Evolutionary conservation across 2,797 vertebrate species (phyloP).

Genomic region (Lerista edwardsae): DNA sequence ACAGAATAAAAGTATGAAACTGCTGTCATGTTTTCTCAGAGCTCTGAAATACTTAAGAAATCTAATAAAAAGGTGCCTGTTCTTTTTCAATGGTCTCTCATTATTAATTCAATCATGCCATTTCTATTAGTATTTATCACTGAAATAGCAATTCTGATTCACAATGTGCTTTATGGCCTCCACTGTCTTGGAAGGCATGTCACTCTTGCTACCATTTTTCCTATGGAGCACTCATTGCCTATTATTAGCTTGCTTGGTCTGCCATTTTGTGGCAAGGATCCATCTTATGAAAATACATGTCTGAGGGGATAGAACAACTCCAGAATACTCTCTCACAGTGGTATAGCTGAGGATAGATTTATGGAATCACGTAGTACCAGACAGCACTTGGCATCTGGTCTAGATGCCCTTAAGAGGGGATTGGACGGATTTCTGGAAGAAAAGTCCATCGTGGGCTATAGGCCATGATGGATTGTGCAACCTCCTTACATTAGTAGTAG

Average conservation of each 20-base stretch:
- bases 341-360: too few species aligned
- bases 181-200: background rate
- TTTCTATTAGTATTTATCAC: background rate
- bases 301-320: too few species aligned
- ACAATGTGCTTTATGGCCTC: background rate
- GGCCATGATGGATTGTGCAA: too few species aligned
- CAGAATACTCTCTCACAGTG: too few species aligned
- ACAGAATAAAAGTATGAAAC: conserved; percentile 37
- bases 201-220: background rate
- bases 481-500: too few species aligned
- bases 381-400: too few species aligned
- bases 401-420: too few species aligned
- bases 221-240: background rate
- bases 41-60: conserved; percentile 27
- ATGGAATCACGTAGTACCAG: too few species aligned
- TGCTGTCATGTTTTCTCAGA: conserved; percentile 23
- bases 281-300: background rate
- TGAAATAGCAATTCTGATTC: background rate
- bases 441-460: too few species aligned
- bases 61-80: conserved; percentile 10
- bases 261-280: background rate
- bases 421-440: too few species aligned
- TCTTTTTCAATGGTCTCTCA: conserved; percentile 37
- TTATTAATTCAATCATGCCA: conserved; percentile 4
- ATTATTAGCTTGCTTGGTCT: too few species aligned